These are phyloP conservation scores for Odontomachus brunneus DNA, from an alignment of 1,140 invertebrate genomes.

Conservation along the genomic window DNA sequence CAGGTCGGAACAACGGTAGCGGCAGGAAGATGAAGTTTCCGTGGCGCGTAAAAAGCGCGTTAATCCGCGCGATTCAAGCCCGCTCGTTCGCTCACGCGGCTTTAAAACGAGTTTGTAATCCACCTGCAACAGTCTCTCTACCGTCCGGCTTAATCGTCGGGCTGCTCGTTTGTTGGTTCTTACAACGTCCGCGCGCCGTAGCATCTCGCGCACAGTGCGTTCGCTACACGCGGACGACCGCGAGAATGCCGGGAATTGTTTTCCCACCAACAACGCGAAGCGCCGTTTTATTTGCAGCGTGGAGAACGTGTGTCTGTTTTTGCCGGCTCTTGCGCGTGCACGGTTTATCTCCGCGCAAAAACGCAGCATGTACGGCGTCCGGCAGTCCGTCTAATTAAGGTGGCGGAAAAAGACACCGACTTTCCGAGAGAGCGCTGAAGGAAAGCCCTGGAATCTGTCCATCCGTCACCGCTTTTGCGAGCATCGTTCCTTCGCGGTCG, in stretches of 20 bases:
- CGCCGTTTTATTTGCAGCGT: not conserved
- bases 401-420: not conserved
- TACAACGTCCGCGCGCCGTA: not conserved
- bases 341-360: conserved; percentile 7
- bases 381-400: conserved; percentile 20
- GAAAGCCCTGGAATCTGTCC: not conserved
- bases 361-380: too few species aligned
- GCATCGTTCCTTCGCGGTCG: too few species aligned
- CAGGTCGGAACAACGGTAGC: not conserved
- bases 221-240: not conserved
- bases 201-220: not conserved
- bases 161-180: conserved; percentile 36
- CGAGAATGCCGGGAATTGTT: conserved; percentile 30
- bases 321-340: not conserved
- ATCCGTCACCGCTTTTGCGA: too few species aligned
- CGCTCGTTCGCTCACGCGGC: not conserved
- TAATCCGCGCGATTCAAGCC: conserved; percentile 17
- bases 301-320: not conserved
- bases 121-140: conserved; percentile 18
- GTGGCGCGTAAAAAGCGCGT: conserved; percentile 7
- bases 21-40: not conserved
- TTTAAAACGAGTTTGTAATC: conserved; percentile 45
- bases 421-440: not conserved
- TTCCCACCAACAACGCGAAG: not conserved
- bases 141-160: conserved; percentile 16